phyloP scores from a whole-genome alignment of 2,113 vertebrate species.

The Podarcis muralis region DNA sequence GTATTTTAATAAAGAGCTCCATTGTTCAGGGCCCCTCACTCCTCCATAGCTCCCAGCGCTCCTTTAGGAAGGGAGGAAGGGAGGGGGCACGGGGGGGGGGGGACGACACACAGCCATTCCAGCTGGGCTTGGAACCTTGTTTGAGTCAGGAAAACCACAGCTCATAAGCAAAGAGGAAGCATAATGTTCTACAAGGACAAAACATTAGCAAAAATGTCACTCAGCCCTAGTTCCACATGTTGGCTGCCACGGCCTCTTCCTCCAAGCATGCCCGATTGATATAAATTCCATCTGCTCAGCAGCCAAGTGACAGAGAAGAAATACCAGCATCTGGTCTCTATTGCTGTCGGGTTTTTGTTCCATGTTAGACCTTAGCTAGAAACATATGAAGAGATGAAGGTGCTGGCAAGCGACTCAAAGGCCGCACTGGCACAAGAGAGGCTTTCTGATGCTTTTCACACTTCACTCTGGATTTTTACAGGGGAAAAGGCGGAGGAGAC shows the following conservation, averaged over 20 bases:
- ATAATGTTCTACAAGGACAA: constrained; percentile 99
- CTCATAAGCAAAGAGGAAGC: constrained; percentile 98
- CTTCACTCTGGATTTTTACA: constrained; percentile 80
- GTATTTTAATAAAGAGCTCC: constrained; percentile 88
- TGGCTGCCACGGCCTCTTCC: constrained; percentile 89
- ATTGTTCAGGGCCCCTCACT: constrained; percentile 81
- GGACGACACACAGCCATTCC: constrained; percentile 83
- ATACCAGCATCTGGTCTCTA: constrained; percentile 94
- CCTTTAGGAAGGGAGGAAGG: constrained; percentile 65
- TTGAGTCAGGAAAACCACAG: constrained; percentile 99
- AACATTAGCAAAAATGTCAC: constrained; percentile 99
- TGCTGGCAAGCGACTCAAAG: constrained; percentile 83
- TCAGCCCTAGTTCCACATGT: constrained; percentile 96
- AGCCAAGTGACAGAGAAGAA: constrained; percentile 94
- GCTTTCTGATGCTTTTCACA: constrained; percentile 86
- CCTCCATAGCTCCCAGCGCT: constrained; percentile 77
- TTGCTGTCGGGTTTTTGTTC: constrained; percentile 90
- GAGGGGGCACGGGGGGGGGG: constrained; percentile 58
- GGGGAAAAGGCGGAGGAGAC: constrained; percentile 72
- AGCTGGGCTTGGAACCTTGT: constrained; percentile 97
- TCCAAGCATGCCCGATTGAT: constrained; percentile 89
- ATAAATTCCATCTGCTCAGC: constrained; percentile 98
- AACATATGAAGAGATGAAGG: constrained; percentile 87
- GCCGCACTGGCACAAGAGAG: constrained; percentile 82
- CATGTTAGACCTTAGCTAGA: constrained; percentile 91